phyloP scores from a whole-genome alignment of 2,797 vertebrate genomes.

The Gila robusta region DNA sequence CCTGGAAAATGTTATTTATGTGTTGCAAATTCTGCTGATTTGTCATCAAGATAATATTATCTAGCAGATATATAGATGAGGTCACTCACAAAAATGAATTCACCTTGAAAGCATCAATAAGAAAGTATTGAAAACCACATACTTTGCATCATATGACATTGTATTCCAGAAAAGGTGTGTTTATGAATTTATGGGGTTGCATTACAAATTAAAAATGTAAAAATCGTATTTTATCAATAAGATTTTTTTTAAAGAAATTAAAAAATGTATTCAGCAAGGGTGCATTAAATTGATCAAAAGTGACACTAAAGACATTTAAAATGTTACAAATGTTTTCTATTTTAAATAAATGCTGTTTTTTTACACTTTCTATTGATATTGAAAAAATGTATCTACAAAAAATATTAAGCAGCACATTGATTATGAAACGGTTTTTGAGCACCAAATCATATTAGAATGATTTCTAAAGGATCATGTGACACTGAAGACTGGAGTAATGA shows the following conservation, averaged over 20 bases:
- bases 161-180: not conserved
- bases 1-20: not conserved
- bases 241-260: not conserved
- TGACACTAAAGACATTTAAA: not conserved
- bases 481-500: too few species aligned
- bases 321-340: not conserved
- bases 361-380: not conserved
- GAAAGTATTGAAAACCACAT: not conserved
- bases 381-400: not conserved
- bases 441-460: too few species aligned
- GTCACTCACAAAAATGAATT: not conserved
- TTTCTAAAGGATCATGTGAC: too few species aligned
- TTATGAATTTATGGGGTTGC: not conserved
- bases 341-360: not conserved
- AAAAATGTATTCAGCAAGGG: not conserved
- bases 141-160: not conserved
- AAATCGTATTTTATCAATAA: not conserved
- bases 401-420: too few species aligned
- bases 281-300: not conserved
- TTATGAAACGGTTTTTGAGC: too few species aligned
- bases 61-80: not conserved
- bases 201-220: not conserved
- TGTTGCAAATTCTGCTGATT: not conserved
- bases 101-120: not conserved
- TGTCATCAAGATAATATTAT: not conserved